A percentile compares a stretch with the other conserved stretches of the same genome.
These are phyloP conservation scores for Euproctis similis DNA, from an alignment of 2,888 invertebrate species.

Conservation along the genomic window DNA sequence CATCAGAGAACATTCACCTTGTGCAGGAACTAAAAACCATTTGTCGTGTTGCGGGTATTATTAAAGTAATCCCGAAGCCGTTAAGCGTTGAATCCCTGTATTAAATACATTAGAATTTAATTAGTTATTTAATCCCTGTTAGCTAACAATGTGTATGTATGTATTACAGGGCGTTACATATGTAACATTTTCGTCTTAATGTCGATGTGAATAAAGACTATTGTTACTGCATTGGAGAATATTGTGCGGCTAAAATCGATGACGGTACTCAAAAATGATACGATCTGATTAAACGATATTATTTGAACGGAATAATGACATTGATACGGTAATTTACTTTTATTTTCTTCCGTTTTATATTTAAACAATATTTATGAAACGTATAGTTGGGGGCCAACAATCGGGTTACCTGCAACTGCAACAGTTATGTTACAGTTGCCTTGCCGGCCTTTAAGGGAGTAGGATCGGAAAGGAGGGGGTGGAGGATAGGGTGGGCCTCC, in stretches of 20 bases:
- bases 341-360: too few species aligned
- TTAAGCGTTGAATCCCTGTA: conserved; percentile 68
- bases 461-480: too few species aligned
- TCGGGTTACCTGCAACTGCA: too few species aligned
- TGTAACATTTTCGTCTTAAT: conserved; percentile 29
- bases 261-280: conserved; percentile 56
- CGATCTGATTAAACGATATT: conserved; percentile 51
- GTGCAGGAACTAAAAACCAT: conserved; percentile 57
- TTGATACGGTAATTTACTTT: too few species aligned
- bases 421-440: too few species aligned
- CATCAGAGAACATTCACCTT: conserved; percentile 20
- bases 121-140: conserved; percentile 69
- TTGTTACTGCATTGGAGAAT: conserved; percentile 48
- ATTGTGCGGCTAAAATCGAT: conserved; percentile 49
- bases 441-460: too few species aligned
- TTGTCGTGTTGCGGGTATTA: conserved; percentile 68
- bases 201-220: conserved; percentile 46
- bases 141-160: conserved; percentile 48
- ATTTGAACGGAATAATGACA: too few species aligned
- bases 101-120: conserved; percentile 68
- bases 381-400: too few species aligned
- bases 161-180: conserved; percentile 31
- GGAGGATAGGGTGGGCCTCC: too few species aligned
- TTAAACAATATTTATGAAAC: too few species aligned
- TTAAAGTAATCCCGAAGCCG: conserved; percentile 72